Evolutionary conservation across 2,888 invertebrate genomes (phyloP).

Genomic region (Papilio gigon): DNA sequence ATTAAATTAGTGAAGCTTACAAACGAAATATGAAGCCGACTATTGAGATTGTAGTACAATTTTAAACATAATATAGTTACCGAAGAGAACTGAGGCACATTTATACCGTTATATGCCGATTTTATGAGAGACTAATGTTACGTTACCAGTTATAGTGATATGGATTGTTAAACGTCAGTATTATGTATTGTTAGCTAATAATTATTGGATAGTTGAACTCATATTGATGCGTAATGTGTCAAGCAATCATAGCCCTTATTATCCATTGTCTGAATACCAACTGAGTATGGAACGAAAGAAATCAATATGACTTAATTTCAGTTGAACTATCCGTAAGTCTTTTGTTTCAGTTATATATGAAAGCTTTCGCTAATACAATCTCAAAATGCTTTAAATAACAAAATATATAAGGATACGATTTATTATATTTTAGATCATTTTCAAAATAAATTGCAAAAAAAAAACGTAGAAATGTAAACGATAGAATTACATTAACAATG

Average conservation of each 20-base stretch:
- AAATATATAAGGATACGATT: constrained; percentile 23
- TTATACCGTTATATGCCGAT: background rate
- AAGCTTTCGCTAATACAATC: constrained; percentile 12
- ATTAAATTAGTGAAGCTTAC: constrained; percentile 43
- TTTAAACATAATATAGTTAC: constrained; percentile 10
- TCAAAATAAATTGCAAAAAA: background rate
- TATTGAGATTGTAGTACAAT: constrained; percentile 32
- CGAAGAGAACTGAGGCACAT: constrained; percentile 11
- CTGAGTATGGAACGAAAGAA: background rate
- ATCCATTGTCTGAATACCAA: no score
- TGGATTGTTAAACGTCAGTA: constrained; percentile 15
- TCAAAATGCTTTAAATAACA: constrained; percentile 16
- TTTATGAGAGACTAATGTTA: constrained; percentile 16
- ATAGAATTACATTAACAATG: constrained; percentile 12
- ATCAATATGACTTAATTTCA: background rate
- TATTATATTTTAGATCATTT: constrained; percentile 10
- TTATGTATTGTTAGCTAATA: constrained; percentile 6
- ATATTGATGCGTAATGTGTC: background rate
- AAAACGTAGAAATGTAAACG: constrained; percentile 7
- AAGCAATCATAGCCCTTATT: no score
- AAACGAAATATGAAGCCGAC: constrained; percentile 21
- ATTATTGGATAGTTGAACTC: background rate
- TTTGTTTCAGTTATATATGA: background rate
- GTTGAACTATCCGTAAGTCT: background rate
- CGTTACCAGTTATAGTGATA: constrained; percentile 2